Conservation (phyloP, 2,797 vertebrate species). For the Tadarida brasiliensis region DNA sequence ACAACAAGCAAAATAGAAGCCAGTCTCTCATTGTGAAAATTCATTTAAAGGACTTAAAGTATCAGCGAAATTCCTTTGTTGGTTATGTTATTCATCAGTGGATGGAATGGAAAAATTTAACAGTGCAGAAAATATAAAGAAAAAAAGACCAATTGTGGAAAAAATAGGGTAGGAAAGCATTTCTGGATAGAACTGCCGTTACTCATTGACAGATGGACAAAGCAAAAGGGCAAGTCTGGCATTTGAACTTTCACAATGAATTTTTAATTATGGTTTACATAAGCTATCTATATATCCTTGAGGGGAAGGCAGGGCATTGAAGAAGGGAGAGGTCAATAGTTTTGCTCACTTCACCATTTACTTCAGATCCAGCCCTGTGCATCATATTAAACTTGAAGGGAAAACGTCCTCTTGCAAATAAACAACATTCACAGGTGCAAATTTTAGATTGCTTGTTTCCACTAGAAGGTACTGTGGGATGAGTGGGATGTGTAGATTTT, state of each 20-base stretch:
- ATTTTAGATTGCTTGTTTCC: constrained; percentile 35
- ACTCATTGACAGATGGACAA: background rate
- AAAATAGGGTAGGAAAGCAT: constrained; percentile 6
- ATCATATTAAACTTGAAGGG: background rate
- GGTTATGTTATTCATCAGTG: background rate
- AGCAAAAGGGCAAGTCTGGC: background rate
- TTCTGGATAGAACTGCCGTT: background rate
- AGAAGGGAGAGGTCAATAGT: background rate
- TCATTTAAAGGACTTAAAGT: constrained; percentile 33
- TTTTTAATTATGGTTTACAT: background rate
- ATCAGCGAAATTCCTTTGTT: background rate
- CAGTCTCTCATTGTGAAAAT: background rate
- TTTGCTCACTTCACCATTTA: background rate
- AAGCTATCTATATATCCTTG: background rate
- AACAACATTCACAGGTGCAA: background rate
- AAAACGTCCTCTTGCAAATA: background rate
- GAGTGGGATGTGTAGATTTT: background rate
- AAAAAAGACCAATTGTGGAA: background rate
- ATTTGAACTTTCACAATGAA: background rate
- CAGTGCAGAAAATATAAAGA: background rate
- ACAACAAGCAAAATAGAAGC: background rate
- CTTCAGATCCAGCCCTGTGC: background rate
- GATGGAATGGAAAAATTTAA: background rate
- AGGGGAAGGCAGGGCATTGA: background rate
- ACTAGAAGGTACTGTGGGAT: background rate